A percentile compares a stretch with the other conserved stretches of the same genome.
phyloP scores from a whole-genome alignment of 2,888 invertebrate genomes.

The Oeneis ivallda region DNA sequence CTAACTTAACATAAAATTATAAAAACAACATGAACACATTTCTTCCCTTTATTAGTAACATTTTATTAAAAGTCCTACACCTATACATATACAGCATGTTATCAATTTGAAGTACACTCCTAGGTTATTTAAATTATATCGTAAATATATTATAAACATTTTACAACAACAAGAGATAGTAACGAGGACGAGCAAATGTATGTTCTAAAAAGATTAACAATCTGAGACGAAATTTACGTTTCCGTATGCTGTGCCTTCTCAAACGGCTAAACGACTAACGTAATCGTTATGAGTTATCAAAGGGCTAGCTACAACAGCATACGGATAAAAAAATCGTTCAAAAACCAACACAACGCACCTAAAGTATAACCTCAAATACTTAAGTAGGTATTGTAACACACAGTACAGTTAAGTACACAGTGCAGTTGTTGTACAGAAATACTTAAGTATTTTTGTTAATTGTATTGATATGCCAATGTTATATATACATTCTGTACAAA shows the following conservation, averaged over 20 bases:
- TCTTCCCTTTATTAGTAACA: conserved; percentile 64
- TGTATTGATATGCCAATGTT: conserved; percentile 68
- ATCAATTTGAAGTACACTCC: conserved; percentile 56
- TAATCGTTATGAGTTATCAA: neutral
- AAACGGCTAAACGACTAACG: neutral
- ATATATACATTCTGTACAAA: conserved; percentile 61
- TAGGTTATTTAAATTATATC: conserved; percentile 63
- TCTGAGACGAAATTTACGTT: conserved; percentile 15
- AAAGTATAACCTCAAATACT: conserved; percentile 1
- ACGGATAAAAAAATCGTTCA: conserved; percentile 15
- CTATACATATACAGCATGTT: conserved; percentile 56
- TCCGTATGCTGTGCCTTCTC: conserved; percentile 20
- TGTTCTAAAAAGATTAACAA: conserved; percentile 24
- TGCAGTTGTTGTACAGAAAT: no score
- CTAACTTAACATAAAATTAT: neutral
- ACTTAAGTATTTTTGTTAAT: no score
- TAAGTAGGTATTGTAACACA: no score
- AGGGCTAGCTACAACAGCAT: conserved; percentile 22
- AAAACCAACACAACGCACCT: conserved; percentile 1
- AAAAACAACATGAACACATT: conserved; percentile 48
- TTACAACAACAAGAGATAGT: conserved; percentile 72
- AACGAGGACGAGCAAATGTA: conserved; percentile 56
- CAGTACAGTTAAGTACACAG: no score
- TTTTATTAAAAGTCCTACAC: conserved; percentile 54
- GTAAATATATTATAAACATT: conserved; percentile 72